Conservation (phyloP, 2,888 invertebrate species). For the Resseliella maxima region DNA sequence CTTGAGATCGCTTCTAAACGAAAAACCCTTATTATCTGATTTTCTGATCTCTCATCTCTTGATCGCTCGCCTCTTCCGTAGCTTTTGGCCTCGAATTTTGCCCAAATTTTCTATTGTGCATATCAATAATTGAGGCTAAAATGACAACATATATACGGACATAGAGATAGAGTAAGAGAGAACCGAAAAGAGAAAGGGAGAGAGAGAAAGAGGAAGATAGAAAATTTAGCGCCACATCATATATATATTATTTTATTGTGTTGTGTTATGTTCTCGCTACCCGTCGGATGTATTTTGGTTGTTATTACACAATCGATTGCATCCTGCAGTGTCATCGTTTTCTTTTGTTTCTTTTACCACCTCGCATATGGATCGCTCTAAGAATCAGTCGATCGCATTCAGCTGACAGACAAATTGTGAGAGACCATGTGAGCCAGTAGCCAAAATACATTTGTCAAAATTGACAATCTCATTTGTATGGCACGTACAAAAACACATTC, state of each 20-base stretch:
- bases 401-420: not conserved
- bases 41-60: not conserved
- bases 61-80: conserved; percentile 18
- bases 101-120: not conserved
- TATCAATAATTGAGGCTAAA: conserved; percentile 34
- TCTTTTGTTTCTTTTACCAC: not conserved
- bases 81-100: conserved; percentile 32
- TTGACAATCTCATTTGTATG: conserved; percentile 17
- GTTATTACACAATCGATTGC: conserved; percentile 49
- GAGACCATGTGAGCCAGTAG: not conserved
- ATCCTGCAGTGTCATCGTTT: conserved; percentile 52
- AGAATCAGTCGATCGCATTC: not conserved
- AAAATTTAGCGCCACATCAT: conserved; percentile 31
- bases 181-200: too few species aligned
- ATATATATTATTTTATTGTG: not conserved
- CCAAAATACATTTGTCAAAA: conserved; percentile 53
- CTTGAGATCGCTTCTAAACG: not conserved
- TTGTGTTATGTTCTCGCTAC: not conserved
- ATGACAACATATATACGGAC: too few species aligned
- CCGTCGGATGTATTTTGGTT: not conserved
- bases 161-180: too few species aligned
- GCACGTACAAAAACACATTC: conserved; percentile 41
- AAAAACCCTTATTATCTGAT: not conserved
- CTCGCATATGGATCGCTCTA: not conserved
- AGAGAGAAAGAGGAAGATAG: not conserved